Percentiles rank a stretch among this genome's conserved stretches.
Conservation (phyloP, 2,113 vertebrate species). For the Martes martes region DNA sequence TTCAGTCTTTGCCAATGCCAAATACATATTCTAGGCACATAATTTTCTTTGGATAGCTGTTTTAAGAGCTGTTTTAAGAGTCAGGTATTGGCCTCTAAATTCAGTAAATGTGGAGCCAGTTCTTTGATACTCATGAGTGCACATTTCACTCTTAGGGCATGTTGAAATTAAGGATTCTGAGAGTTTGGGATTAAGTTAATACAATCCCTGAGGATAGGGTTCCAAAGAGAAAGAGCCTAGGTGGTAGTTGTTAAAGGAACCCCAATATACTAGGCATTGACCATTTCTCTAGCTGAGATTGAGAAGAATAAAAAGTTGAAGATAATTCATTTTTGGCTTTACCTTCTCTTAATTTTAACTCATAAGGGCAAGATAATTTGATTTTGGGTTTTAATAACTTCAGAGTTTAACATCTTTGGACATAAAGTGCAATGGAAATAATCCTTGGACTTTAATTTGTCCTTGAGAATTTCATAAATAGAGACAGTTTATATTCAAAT, state of each 20-base stretch:
- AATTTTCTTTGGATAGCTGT: not conserved
- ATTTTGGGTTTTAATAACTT: not conserved
- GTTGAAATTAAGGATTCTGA: not conserved
- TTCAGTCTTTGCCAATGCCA: not conserved
- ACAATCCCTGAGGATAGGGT: not conserved
- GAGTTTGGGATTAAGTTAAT: not conserved
- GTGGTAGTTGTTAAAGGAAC: not conserved
- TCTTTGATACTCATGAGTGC: not conserved
- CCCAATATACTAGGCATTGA: not conserved
- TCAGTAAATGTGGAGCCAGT: not conserved
- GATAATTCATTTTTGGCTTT: not conserved
- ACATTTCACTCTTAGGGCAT: not conserved
- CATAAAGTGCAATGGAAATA: not conserved
- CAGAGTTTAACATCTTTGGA: not conserved
- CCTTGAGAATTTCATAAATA: slow-evolving; percentile 27
- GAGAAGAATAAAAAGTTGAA: not conserved
- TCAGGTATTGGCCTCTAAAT: not conserved
- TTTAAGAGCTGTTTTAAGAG: not conserved
- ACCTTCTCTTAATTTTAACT: not conserved
- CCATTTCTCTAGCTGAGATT: not conserved
- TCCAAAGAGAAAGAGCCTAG: not conserved
- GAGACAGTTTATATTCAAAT: not conserved
- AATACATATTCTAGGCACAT: not conserved
- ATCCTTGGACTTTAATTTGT: slow-evolving; percentile 24
- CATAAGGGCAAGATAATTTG: not conserved